Evolutionary conservation across 2,113 vertebrate species (phyloP), one percentile per base, ranked within the genome.

Genomic region (Psittacus erithacus): DNA sequence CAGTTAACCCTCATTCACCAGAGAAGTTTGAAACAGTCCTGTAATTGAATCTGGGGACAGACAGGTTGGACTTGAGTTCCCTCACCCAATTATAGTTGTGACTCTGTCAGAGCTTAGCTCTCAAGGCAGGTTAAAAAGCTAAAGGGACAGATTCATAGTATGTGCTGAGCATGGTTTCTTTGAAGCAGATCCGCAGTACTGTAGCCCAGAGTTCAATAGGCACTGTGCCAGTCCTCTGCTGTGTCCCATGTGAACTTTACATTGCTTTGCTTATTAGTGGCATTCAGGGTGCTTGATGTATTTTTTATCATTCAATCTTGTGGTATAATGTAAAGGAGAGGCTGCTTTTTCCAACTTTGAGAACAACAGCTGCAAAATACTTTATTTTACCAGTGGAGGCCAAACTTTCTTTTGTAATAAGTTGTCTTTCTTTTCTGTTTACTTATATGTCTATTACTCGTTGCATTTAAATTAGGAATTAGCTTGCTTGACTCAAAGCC

Each of bases 401-500:
- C 92, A 73, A 85, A 53, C 74, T 96, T 95, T 63, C 39, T 91
- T 80, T 85, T 74, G 64, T 76, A 93, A 86, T 64, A 88, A 88
- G 24, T 92, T 95, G 17, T 14, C 7, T 35, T 91, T 97, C 10
- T 39, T 95, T 67, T 68, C 62, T 93, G 62, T 96, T 97, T 96
- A 96, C 90, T 97, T 97, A 76, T 22, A 53, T 86, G 44, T 90
- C 92, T 95, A 35, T 88, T 90, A 71, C n/a, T 92, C 24, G 14
- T 94, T 87, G 50, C n/a, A 67, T 81, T 95, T 89, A 97, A 97
- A 96, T 82, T 53, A 82, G 47, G 79, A 87, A 95, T 92, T 92
- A 93, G 82, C 73, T 88, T 86, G 35, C 68, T 94, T 96, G 95
- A 92, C 50, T 92, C 82, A 68, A 78, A 96, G 78, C 80, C 93